These are phyloP conservation scores for Zaprionus inermis DNA, from an alignment of 1,140 invertebrate genomes.

Conservation along the genomic window DNA sequence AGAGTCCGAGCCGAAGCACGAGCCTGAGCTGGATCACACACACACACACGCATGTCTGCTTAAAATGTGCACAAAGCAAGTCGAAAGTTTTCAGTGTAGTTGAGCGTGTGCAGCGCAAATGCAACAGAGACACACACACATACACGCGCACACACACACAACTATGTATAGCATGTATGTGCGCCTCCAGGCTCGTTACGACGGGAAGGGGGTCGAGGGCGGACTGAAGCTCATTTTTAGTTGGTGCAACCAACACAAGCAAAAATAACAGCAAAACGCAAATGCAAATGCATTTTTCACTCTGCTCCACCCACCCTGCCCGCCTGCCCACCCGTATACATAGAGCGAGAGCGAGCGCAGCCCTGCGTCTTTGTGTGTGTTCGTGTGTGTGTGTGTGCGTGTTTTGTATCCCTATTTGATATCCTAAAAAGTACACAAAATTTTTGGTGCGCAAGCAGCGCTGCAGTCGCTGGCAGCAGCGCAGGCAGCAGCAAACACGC, in stretches of 20 bases:
- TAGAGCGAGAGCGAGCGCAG: constrained; percentile 24
- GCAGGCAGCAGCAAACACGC: constrained; percentile 76
- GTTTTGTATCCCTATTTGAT: constrained; percentile 79
- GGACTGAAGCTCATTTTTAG: constrained; percentile 66
- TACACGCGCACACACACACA: constrained; percentile 15
- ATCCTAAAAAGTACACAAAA: constrained; percentile 83
- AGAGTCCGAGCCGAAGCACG: constrained; percentile 51
- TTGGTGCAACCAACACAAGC: constrained; percentile 62
- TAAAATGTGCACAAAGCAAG: constrained; percentile 51
- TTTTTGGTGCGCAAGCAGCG: constrained; percentile 71
- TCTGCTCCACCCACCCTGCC: constrained; percentile 13
- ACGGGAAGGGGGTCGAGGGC: neutral
- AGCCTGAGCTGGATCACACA: constrained; percentile 17
- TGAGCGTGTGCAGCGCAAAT: constrained; percentile 48
- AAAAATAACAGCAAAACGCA: constrained; percentile 35
- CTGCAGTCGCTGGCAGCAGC: constrained; percentile 41
- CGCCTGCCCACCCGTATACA: constrained; percentile 32
- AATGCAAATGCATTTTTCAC: constrained; percentile 69
- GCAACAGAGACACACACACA: constrained; percentile 49
- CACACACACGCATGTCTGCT: constrained; percentile 40
- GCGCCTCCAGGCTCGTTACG: neutral
- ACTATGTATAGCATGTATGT: neutral
- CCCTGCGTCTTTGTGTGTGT: constrained; percentile 16
- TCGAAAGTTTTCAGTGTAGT: constrained; percentile 30
- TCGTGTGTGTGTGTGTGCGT: constrained; percentile 27